Percentiles rank a stretch among this genome's conserved stretches.
These are phyloP conservation scores for Nasua narica DNA, from an alignment of 2,797 vertebrate genomes.

Conservation along the genomic window DNA sequence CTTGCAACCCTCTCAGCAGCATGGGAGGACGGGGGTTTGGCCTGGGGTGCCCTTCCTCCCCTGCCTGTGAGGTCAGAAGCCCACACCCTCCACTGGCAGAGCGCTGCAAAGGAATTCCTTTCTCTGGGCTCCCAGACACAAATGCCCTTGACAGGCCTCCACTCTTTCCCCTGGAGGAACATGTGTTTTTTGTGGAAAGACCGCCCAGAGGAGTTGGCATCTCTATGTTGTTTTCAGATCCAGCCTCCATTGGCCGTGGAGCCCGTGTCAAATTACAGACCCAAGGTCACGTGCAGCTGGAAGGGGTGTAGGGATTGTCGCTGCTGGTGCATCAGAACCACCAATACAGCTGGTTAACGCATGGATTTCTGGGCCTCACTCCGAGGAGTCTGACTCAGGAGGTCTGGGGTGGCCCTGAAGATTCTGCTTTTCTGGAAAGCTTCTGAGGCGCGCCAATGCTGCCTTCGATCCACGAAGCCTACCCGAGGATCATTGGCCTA, in stretches of 20 bases:
- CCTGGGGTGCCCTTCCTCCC: accelerated
- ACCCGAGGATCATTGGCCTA: neutral
- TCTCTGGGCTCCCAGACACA: neutral
- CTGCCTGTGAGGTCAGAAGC: neutral
- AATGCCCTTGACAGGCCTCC: conserved; percentile 10
- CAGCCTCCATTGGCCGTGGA: neutral
- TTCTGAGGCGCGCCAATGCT: neutral
- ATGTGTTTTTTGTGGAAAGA: conserved; percentile 63
- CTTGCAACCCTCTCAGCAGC: neutral
- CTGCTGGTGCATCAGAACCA: neutral
- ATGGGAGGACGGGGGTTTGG: neutral
- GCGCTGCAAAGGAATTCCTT: neutral
- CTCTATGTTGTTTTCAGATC: conserved; percentile 38
- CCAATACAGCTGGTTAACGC: neutral
- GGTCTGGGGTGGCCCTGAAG: neutral
- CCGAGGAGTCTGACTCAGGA: neutral
- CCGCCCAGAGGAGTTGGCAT: neutral
- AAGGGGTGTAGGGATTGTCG: conserved; percentile 42
- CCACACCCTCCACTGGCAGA: neutral
- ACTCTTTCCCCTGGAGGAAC: conserved; percentile 52
- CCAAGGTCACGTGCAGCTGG: conserved; percentile 8
- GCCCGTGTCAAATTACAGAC: conserved; percentile 16
- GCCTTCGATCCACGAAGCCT: neutral
- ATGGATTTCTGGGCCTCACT: conserved; percentile 5
- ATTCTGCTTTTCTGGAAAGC: conserved; percentile 8